These are phyloP conservation scores for Gallinago jamesoni DNA, from an alignment of 2,113 vertebrate species.

Conservation along the genomic window DNA sequence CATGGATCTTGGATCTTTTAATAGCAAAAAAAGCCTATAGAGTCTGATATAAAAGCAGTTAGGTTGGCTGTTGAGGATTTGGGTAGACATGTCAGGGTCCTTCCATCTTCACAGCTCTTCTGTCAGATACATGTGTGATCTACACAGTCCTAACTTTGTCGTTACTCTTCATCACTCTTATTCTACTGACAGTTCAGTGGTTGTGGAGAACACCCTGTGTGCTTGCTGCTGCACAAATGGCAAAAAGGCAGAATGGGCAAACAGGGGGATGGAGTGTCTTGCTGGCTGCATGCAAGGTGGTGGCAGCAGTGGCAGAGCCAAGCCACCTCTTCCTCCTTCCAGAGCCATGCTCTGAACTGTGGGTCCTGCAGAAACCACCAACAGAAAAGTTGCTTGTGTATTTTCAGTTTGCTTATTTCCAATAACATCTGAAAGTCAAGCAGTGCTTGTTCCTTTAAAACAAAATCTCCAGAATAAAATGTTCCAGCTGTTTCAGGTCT, in stretches of 20 bases:
- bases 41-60: neutral
- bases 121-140: neutral
- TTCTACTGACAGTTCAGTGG: neutral
- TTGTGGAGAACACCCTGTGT: neutral
- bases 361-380: neutral
- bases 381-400: neutral
- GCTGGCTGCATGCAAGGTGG: neutral
- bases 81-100: neutral
- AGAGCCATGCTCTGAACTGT: accelerated
- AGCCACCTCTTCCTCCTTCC: neutral
- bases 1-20: neutral
- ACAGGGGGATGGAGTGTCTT: neutral
- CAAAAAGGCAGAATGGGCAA: neutral
- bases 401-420: neutral
- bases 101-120: neutral
- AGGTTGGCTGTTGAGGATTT: neutral
- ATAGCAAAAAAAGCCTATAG: neutral
- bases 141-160: neutral
- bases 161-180: neutral
- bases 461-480: neutral
- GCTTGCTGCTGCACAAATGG: neutral
- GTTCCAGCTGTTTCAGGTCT: slow-evolving; percentile 1
- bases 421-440: neutral
- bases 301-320: neutral
- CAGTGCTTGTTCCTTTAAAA: neutral